Evolutionary conservation across 2,888 invertebrate genomes (phyloP).

Genomic region (Trichogramma evanescens): DNA sequence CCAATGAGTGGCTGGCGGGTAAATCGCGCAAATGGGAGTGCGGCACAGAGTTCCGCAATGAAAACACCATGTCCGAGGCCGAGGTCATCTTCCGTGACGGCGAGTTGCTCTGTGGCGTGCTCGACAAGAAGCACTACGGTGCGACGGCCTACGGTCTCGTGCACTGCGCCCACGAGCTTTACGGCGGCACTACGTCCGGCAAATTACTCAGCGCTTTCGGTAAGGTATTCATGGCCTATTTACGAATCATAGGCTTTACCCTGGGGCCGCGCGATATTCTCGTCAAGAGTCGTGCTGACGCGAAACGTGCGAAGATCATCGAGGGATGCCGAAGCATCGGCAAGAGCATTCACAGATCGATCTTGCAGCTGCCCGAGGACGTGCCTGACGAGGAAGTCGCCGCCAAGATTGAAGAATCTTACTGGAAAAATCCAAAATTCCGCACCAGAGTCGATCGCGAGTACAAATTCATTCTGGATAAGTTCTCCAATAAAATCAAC

Average conservation of each 20-base stretch:
- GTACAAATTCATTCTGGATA: constrained; percentile 73
- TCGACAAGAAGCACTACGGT: constrained; percentile 96
- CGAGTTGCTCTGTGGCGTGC: constrained; percentile 80
- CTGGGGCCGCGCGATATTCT: constrained; percentile 93
- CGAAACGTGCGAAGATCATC: constrained; percentile 63
- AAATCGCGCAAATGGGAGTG: constrained; percentile 56
- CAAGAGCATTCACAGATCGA: constrained; percentile 50
- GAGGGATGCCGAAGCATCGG: constrained; percentile 53
- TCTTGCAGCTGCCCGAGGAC: constrained; percentile 61
- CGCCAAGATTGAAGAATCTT: constrained; percentile 64
- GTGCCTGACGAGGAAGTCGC: constrained; percentile 56
- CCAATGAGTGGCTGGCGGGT: constrained; percentile 56
- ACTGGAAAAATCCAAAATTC: constrained; percentile 67
- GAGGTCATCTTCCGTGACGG: constrained; percentile 84
- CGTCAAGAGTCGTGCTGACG: constrained; percentile 66
- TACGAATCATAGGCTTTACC: constrained; percentile 89
- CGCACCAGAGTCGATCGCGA: constrained; percentile 74
- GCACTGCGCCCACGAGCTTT: constrained; percentile 92
- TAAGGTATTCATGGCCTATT: constrained; percentile 81
- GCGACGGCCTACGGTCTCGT: constrained; percentile 90
- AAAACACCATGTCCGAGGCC: constrained; percentile 75
- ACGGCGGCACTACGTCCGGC: constrained; percentile 81
- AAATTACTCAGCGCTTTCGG: constrained; percentile 82
- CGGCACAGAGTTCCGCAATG: constrained; percentile 51
- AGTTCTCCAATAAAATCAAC: constrained; percentile 84